Conservation (phyloP, 2,888 invertebrate genomes). For the Andrena chrysosceles region DNA sequence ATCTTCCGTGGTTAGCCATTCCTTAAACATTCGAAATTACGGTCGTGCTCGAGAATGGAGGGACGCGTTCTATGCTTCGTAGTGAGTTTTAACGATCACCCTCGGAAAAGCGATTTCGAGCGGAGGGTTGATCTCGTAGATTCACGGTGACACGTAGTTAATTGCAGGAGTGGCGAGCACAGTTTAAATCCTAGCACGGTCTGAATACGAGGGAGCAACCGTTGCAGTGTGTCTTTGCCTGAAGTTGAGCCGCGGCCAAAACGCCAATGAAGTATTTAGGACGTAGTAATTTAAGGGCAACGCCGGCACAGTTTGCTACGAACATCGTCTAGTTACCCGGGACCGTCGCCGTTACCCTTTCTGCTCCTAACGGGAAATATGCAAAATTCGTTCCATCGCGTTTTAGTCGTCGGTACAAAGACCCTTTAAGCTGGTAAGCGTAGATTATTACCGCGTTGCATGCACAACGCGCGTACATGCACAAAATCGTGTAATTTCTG, state of each 20-base stretch:
- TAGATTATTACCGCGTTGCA: constrained; percentile 17
- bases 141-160: constrained; percentile 66
- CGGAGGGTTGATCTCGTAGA: constrained; percentile 59
- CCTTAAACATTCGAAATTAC: neutral
- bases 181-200: constrained; percentile 44
- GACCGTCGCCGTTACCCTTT: constrained; percentile 12
- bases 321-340: constrained; percentile 8
- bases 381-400: constrained; percentile 35
- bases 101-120: constrained; percentile 16
- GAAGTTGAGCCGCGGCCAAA: constrained; percentile 54
- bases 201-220: constrained; percentile 29
- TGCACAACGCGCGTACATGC: neutral
- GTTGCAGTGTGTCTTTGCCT: constrained; percentile 49
- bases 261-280: constrained; percentile 67
- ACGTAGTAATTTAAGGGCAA: constrained; percentile 63
- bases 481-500: constrained; percentile 3
- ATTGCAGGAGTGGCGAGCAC: constrained; percentile 55
- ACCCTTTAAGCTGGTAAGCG: constrained; percentile 13
- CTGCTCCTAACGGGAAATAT: constrained; percentile 33
- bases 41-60: neutral
- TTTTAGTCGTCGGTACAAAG: neutral
- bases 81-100: neutral
- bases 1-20: too few relatives aligned
- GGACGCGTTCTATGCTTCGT: neutral
- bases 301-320: constrained; percentile 11